Evolutionary conservation across 2,888 invertebrate genomes (phyloP).

Genomic region (Limnephilus auricula): DNA sequence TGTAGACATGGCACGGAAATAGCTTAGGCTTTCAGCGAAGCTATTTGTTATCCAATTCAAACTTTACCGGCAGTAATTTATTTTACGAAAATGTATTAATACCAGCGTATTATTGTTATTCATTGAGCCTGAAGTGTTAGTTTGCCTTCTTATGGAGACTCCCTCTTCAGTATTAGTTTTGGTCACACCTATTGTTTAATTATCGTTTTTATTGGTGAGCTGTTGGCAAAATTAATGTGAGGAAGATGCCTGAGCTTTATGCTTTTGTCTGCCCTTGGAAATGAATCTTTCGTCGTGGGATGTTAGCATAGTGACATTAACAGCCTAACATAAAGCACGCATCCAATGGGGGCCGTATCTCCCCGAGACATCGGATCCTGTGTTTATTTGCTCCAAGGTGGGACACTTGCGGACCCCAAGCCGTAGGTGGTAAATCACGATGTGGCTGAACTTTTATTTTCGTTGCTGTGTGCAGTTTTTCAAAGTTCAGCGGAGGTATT

Average conservation of each 20-base stretch:
- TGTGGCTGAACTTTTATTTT: conserved; percentile 13
- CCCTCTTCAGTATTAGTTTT: background rate
- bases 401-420: conserved; percentile 5
- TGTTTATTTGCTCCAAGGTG: conserved; percentile 42
- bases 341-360: conserved; percentile 42
- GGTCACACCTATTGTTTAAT: background rate
- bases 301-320: conserved; percentile 31
- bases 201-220: background rate
- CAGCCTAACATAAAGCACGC: conserved; percentile 49
- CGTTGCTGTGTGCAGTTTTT: background rate
- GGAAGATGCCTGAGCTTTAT: background rate
- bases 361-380: conserved; percentile 49
- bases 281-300: conserved; percentile 55
- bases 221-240: background rate
- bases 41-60: background rate
- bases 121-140: too few species aligned
- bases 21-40: background rate
- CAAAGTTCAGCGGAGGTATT: background rate
- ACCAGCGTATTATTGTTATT: background rate
- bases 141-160: too few species aligned
- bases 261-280: background rate
- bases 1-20: background rate
- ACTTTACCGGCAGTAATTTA: background rate
- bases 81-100: background rate
- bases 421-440: conserved; percentile 41